Base-by-base conservation (phyloP, 2,888 invertebrate genomes). In the Lumbricus terrestris region DNA sequence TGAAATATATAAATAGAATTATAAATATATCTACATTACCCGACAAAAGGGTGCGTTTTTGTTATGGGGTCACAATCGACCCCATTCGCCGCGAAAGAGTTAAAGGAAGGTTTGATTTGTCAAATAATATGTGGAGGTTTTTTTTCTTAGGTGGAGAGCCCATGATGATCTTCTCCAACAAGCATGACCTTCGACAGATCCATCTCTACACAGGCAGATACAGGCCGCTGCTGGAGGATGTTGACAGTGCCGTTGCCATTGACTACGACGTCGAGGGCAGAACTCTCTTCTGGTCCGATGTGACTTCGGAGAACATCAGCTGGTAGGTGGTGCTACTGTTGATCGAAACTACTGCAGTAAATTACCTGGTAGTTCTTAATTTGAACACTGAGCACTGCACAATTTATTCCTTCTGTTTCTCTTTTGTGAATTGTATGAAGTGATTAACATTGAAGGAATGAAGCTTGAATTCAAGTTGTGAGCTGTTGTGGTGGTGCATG, bases 121-220 rank as follows among this genome's bases (percentile, higher is more conserved):
- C 23, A 54, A 29, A n/a, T 69, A 69, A 69, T 69, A n/a, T 69
- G 69, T 29, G n/a, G n/a, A n/a, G n/a, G n/a, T 16, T 1, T 11
- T 69, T 85, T 85, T 34, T 85, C 35, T 35, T 88, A 69, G 92
- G 91, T 16, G 40, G 42, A 16, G 91, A 98, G 93, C 97, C 98
- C 0, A 98, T 97, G 1, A 95, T 99, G 11, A 95, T 98, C 54
- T 97, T 98, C 94, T 97, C 98, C 0, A 96, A 98, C 91, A 96
- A 97, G 69, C 97, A 97, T 93, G 98, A 98, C 94, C 98, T 99
- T 92, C 96, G 98, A 90, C 98, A 98, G 95, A 97, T 98, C 93
- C 97, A 98, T 85, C 95, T 98, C 90, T 98, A 98, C 90, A 93
- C 93, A 2, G 92, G 92, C 88, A 92, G 93, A 83, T 93, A 94